Evolutionary conservation across 2,888 invertebrate genomes (phyloP).

Genomic region (Tridacna gigas): DNA sequence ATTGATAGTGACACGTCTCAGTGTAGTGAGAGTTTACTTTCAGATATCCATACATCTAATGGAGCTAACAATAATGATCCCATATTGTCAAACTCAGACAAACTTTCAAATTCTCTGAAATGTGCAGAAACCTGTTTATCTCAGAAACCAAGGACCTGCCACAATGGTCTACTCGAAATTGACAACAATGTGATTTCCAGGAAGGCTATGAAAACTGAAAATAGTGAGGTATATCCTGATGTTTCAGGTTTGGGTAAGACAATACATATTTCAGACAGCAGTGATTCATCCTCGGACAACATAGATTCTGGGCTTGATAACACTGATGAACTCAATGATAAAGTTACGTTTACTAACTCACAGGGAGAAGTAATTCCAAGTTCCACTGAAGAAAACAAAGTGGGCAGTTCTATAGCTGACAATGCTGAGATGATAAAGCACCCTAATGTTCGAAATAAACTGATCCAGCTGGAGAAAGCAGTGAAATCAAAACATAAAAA

Average conservation of each 20-base stretch:
- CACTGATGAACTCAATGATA: background rate
- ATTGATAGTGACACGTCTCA: constrained; percentile 1
- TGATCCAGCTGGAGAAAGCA: constrained; percentile 35
- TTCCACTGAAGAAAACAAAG: constrained; percentile 21
- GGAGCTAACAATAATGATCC: no score
- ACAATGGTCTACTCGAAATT: no score
- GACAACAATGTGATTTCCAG: no score
- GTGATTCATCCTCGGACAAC: background rate
- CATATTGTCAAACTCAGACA: no score
- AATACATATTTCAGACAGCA: no score
- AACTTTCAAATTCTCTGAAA: no score
- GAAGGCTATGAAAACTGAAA: no score
- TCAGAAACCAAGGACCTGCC: no score
- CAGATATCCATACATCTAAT: background rate
- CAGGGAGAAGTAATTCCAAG: background rate
- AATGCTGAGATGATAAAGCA: constrained; percentile 20
- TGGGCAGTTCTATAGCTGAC: constrained; percentile 27
- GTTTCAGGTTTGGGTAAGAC: no score
- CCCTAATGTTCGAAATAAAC: constrained; percentile 39
- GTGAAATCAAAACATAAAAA: background rate
- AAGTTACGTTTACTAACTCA: background rate
- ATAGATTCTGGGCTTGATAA: background rate
- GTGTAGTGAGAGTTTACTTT: constrained; percentile 12
- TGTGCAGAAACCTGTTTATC: no score
- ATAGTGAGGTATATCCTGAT: no score